Evolutionary conservation across 1,140 invertebrate species (phyloP).

Genomic region (Ceratina japonica): DNA sequence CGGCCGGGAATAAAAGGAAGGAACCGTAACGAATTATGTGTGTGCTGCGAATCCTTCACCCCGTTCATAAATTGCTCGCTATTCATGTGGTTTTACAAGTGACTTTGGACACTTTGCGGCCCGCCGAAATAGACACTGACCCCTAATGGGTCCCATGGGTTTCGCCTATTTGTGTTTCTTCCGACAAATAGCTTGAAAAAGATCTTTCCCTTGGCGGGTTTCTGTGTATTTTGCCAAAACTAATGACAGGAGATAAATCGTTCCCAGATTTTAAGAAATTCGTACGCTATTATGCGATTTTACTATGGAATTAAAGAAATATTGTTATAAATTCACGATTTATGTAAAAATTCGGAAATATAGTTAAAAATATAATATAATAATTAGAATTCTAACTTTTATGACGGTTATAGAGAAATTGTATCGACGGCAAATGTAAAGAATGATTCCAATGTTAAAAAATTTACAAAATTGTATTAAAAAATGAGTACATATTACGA

Average conservation of each 20-base stretch:
- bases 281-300: no score
- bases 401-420: no score
- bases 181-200: not conserved
- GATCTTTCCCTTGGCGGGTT: not conserved
- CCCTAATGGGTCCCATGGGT: slow-evolving; percentile 61
- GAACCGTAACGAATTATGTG: slow-evolving; percentile 38
- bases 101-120: slow-evolving; percentile 57
- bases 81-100: slow-evolving; percentile 54
- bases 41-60: slow-evolving; percentile 38
- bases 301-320: no score
- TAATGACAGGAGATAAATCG: not conserved
- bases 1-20: slow-evolving; percentile 22
- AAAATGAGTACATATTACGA: no score
- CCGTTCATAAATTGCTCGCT: slow-evolving; percentile 65
- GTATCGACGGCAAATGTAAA: no score
- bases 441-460: no score
- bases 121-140: slow-evolving; percentile 54
- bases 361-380: no score
- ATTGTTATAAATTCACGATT: no score
- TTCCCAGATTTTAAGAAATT: not conserved
- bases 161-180: slow-evolving; percentile 3
- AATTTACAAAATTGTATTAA: no score
- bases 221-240: not conserved
- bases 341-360: no score
- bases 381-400: no score